Evolutionary conservation across 2,888 invertebrate genomes (phyloP), one percentile per base, ranked within the genome.

Genomic region (Eilema griseolum): DNA sequence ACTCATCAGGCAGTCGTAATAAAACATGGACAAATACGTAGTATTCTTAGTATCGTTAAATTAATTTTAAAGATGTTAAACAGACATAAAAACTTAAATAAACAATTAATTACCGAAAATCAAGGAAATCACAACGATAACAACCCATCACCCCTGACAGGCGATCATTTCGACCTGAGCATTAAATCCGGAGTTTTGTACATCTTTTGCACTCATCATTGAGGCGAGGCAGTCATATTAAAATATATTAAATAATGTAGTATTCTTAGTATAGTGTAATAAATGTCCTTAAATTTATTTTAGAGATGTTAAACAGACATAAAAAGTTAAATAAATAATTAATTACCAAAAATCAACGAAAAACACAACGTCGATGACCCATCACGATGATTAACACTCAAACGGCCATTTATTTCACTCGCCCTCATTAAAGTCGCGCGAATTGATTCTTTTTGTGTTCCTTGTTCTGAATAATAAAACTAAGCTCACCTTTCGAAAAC

Each of bases 371-470:
- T 67, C 52, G 37, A 66, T 37, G 33, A 70, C 57, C 61, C 37
- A 70, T 74, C 61, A 61, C 5, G 66, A 57, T 73, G 75, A 81
- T 79, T 62, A 70, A 75, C 73, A 71, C 56, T 64, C 66, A n/a
- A 52, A 71, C 60, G 12, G 23, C 59, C 62, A 66, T 67, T 73
- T 61, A 67, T 33, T 31, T 66, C 67, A 57, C 66, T 66, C 61
- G 26, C 46, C 64, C 28, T 67, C 71, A 78, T 73, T 71, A 78
- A 82, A 70, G 52, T 26, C 59, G 23, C 64, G 69, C 72, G 69
- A 76, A 81, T 80, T 76, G 63, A 71, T 73, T 74, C 72, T 77
- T 82, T 78, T 66, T 24, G 66, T 20, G 66, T 24, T 66, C 56
- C 23, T 24, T 24, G 24, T 1, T 0, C 10, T 1, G 14, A 12